Conservation (phyloP, 2,888 invertebrate genomes). For the Slavum lentiscoides region DNA sequence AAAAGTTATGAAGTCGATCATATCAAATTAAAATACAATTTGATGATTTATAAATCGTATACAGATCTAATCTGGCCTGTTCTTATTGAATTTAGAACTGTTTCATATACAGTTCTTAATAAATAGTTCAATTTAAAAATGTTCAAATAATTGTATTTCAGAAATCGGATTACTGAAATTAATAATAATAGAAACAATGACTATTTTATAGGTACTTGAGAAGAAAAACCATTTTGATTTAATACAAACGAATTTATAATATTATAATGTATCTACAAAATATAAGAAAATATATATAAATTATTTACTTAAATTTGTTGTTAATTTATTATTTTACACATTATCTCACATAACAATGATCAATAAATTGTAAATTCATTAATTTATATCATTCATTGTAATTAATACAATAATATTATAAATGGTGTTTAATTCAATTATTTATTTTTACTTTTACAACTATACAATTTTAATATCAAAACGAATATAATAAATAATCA, state of each 20-base stretch:
- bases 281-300: background rate
- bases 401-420: background rate
- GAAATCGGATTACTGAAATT: no score
- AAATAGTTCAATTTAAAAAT: no score
- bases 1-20: background rate
- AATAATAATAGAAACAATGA: no score
- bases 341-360: background rate
- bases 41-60: no score
- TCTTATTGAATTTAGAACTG: no score
- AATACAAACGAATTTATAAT: background rate
- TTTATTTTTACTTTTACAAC: background rate
- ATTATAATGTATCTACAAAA: background rate
- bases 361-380: background rate
- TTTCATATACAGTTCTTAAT: no score
- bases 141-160: no score
- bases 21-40: constrained; percentile 2
- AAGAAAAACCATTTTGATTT: background rate
- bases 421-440: background rate
- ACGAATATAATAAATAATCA: constrained; percentile 7
- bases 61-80: no score
- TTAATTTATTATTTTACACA: background rate
- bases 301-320: background rate
- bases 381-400: background rate
- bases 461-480: constrained; percentile 41
- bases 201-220: no score